Percentiles rank a stretch among this genome's conserved stretches.
Evolutionary conservation across 2,113 vertebrate species (phyloP).

Genomic region (Clinocottus analis): DNA sequence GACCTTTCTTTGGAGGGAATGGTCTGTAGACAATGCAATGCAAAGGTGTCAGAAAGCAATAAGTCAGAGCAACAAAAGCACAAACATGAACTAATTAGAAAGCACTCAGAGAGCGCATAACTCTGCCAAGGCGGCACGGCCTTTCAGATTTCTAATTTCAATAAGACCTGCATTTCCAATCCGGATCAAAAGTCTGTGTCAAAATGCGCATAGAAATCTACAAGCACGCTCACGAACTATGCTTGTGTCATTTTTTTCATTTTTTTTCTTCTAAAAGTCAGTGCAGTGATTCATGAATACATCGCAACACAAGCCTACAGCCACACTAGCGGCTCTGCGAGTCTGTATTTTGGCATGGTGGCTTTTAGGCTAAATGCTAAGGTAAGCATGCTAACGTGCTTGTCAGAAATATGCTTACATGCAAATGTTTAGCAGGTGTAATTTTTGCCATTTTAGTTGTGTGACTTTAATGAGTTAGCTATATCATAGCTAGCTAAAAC

Average conservation of each 20-base stretch:
- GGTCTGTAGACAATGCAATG: conserved; percentile 54
- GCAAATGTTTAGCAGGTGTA: neutral
- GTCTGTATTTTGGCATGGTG: neutral
- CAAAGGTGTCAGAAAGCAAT: conserved; percentile 64
- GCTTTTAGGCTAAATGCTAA: neutral
- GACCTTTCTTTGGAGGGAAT: conserved; percentile 67
- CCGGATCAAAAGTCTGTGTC: conserved; percentile 9
- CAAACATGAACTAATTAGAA: conserved; percentile 65
- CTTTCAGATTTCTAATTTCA: conserved; percentile 32
- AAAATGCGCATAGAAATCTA: neutral
- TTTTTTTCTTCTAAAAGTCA: too few relatives aligned
- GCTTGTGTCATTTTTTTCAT: neutral
- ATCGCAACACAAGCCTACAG: neutral
- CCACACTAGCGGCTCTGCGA: neutral
- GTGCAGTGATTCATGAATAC: neutral
- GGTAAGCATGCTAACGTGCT: neutral
- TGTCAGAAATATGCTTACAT: neutral
- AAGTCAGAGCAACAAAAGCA: conserved; percentile 55
- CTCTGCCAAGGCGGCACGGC: conserved; percentile 29
- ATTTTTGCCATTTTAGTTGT: neutral
- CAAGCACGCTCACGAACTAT: neutral
- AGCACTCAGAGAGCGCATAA: conserved; percentile 44
- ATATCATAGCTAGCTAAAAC: neutral
- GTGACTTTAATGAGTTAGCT: too few relatives aligned
- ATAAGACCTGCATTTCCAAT: conserved; percentile 40